Evolutionary conservation across 1,140 invertebrate species (phyloP).

Genomic region (Solenopsis invicta): DNA sequence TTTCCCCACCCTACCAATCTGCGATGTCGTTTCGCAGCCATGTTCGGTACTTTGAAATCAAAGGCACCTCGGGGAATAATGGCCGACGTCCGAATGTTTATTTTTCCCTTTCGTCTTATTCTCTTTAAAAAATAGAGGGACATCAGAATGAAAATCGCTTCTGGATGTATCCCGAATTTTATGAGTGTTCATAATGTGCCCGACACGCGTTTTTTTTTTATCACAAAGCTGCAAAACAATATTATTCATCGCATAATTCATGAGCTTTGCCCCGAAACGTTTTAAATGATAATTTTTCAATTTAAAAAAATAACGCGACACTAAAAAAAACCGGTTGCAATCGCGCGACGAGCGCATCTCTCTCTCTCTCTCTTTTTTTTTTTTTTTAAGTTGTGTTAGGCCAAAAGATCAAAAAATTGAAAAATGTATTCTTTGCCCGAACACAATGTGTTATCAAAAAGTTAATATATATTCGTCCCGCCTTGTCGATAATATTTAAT

Average conservation of each 20-base stretch:
- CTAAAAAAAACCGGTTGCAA: not conserved
- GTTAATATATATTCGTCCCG: not conserved
- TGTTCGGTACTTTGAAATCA: conserved; percentile 64
- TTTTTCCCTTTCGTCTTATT: conserved; percentile 58
- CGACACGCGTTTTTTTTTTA: not conserved
- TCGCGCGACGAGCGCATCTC: not conserved
- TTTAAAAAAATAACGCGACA: not conserved
- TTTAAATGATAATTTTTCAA: conserved; percentile 43
- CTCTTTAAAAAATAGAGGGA: conserved; percentile 54
- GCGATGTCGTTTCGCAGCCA: conserved; percentile 29
- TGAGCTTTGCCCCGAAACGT: not conserved
- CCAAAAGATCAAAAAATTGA: not conserved
- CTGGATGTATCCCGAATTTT: conserved; percentile 13
- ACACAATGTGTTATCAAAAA: not conserved
- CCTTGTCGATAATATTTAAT: conserved; percentile 48
- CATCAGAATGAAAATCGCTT: not conserved
- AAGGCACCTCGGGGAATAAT: conserved; percentile 72
- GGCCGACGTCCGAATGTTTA: conserved; percentile 60
- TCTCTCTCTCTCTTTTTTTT: too few species aligned
- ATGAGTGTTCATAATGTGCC: not conserved
- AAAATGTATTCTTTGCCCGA: not conserved
- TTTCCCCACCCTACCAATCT: conserved; percentile 10
- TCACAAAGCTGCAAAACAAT: not conserved
- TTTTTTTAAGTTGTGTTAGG: not conserved
- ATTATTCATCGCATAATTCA: conserved; percentile 22